Conservation (phyloP, 2,113 vertebrate genomes). For the Saccopteryx bilineata region DNA sequence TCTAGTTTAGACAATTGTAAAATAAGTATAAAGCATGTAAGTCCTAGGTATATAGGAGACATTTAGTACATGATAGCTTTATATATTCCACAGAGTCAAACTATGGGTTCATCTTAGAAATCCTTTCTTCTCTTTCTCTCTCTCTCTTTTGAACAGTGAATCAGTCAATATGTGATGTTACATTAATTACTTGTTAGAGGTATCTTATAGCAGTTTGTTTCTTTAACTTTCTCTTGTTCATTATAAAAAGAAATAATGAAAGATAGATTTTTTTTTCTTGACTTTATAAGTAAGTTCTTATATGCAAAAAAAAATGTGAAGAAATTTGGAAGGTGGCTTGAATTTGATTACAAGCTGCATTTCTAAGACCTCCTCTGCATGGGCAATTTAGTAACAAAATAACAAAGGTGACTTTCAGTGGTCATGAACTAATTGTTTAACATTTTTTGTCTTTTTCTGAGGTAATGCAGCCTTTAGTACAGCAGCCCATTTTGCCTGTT, state of each 20-base stretch:
- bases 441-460: conserved; percentile 75
- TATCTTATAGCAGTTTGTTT: not conserved
- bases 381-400: not conserved
- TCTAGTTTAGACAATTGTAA: not conserved
- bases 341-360: conserved; percentile 37
- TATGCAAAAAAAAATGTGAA: conserved; percentile 16
- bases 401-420: not conserved
- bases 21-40: not conserved
- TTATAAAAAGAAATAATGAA: not conserved
- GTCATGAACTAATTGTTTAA: conserved; percentile 37
- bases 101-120: not conserved
- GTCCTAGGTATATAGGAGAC: not conserved
- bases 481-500: conserved; percentile 88
- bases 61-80: not conserved
- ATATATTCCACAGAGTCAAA: not conserved
- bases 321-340: conserved; percentile 37
- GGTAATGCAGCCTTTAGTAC: conserved; percentile 88
- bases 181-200: not conserved
- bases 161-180: not conserved
- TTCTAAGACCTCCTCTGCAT: conserved; percentile 44
- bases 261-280: conserved; percentile 23
- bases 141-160: not conserved
- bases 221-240: conserved; percentile 6
- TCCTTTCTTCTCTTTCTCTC: not conserved
- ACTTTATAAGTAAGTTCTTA: conserved; percentile 50